Conservation (phyloP, 92 coral and sea anemone genomes). For the Micromussa lordhowensis region DNA sequence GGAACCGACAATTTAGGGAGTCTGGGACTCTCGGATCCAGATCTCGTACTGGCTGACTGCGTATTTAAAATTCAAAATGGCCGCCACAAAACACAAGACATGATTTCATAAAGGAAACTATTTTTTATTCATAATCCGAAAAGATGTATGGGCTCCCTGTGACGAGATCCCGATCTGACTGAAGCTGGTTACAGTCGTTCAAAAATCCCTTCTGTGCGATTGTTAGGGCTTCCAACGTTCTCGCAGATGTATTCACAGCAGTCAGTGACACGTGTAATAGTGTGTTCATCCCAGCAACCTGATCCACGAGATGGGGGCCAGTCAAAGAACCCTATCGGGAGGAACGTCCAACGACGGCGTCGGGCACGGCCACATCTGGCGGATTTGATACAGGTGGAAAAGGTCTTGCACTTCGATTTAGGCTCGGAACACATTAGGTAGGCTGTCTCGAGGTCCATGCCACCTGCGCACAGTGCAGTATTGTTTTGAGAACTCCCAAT, state of each 20-base stretch:
- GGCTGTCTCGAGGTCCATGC: neutral
- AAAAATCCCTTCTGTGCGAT: neutral
- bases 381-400: neutral
- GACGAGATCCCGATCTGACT: no score
- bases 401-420: neutral
- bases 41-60: no score
- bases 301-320: no score
- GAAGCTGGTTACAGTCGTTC: neutral
- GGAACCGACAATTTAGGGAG: no score
- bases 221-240: neutral
- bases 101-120: no score
- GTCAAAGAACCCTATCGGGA: no score
- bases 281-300: neutral
- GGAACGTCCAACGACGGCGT: neutral
- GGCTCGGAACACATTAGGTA: neutral
- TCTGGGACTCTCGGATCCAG: no score
- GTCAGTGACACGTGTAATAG: neutral
- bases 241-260: neutral
- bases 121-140: no score
- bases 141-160: no score
- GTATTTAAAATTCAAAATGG: no score
- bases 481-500: neutral
- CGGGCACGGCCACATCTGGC: neutral
- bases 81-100: no score
- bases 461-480: neutral